Evolutionary conservation across 2,113 vertebrate genomes (phyloP), one percentile per base, ranked within the genome.

Genomic region (Dipodomys stephensi): DNA sequence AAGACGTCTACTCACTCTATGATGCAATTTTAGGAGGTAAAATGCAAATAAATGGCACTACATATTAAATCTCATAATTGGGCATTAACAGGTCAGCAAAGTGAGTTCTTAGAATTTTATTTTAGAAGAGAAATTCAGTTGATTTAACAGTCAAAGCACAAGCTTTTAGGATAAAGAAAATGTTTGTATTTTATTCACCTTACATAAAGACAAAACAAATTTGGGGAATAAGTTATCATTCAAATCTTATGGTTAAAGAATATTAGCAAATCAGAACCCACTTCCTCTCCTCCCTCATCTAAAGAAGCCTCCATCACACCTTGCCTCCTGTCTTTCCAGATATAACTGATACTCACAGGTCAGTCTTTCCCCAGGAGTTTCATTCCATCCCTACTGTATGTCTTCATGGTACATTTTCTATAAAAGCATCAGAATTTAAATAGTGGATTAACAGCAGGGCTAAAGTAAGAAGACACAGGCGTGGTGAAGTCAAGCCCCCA

Each of bases 161-260:
- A 60, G 44, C 28, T 79, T 67, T 88, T 23, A 83, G 23, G 25
- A 62, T 16, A 22, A 62, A 92, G 7, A 77, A 28, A 77, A 67
- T 60, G 73, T 83, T 92, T 92, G 20, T 60, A 68, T 81, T 74
- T 85, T 74, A 74, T 25, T 81, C 60, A 49, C 65, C 32, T 32
- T 32, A 60, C 28, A 68, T 80, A 62, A 60, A 15, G 57, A 60
- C 57, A 60, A 86, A 39, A 39, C 20, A 73, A 53, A 65, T 60
- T 84, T 62, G 15, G 7, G 84, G 44, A 46, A 67, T 30, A 44
- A 79, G 4, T 32, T 82, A 30, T 60, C 27, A 35, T 35, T n/a
- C 32, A 46, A 82, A 78, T 44, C 23, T 87, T 44, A 39, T 9
- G 83, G 67, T 87, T 60, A 39, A 83, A 80, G 30, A 80, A 35